phyloP scores from a whole-genome alignment of 2,888 invertebrate species.

The Drosophila aldrichi region DNA sequence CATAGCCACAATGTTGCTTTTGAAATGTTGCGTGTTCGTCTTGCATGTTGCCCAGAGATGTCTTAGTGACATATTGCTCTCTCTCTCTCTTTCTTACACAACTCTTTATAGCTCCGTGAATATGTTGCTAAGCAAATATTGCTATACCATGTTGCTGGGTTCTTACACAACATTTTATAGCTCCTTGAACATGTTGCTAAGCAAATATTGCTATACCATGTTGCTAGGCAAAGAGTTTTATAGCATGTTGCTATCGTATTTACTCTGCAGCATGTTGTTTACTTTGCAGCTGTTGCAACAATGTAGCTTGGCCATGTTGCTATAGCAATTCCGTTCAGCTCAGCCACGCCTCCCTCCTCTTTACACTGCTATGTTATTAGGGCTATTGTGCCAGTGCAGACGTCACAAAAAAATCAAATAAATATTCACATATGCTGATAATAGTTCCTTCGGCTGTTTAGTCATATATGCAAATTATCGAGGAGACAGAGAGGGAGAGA shows the following conservation, averaged over 20 bases:
- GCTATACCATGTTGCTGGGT: background rate
- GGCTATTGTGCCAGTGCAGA: conserved; percentile 72
- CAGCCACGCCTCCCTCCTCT: background rate
- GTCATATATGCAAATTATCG: too few species aligned
- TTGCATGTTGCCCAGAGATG: background rate
- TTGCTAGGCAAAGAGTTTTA: background rate
- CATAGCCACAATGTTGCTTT: background rate
- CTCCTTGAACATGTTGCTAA: background rate
- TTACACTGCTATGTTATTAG: background rate
- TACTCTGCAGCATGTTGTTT: background rate
- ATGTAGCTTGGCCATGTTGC: background rate
- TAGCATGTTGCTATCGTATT: background rate
- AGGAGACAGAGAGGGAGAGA: background rate
- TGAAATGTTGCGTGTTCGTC: background rate
- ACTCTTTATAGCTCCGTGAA: background rate
- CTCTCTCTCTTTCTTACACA: too few species aligned
- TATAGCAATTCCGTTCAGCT: background rate
- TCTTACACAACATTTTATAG: background rate
- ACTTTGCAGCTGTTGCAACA: too few species aligned
- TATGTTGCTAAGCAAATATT: background rate
- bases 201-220: background rate
- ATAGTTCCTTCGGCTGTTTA: background rate
- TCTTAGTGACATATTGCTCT: background rate
- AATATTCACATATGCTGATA: background rate
- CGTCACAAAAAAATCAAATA: conserved; percentile 53